phyloP scores from a whole-genome alignment of 1,140 invertebrate species.

The Musca domestica region DNA sequence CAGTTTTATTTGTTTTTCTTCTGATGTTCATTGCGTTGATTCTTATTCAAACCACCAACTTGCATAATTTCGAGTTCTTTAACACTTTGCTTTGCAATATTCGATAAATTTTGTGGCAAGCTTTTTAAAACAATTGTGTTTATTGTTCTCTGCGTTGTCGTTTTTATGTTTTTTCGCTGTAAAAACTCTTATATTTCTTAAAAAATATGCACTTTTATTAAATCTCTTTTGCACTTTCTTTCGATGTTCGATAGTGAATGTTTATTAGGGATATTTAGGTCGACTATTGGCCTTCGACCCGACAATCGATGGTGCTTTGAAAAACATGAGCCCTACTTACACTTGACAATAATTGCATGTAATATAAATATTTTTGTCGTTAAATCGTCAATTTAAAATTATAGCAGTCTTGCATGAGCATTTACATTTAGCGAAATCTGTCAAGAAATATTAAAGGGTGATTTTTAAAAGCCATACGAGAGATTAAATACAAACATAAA shows the following conservation, averaged over 20 bases:
- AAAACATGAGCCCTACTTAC: no score
- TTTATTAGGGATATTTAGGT: no score
- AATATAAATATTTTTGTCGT: no score
- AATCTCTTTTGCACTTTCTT: conserved; percentile 15
- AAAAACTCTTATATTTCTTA: neutral
- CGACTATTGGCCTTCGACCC: no score
- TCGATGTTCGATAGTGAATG: neutral
- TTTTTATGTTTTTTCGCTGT: neutral
- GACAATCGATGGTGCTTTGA: no score
- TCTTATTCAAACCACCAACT: neutral
- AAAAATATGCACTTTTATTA: conserved; percentile 16
- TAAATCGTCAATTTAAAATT: no score
- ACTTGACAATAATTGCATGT: no score
- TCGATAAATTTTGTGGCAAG: neutral
- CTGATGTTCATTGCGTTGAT: neutral
- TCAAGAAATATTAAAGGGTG: no score
- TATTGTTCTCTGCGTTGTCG: neutral
- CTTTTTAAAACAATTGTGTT: neutral
- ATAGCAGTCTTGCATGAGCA: no score
- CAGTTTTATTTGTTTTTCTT: conserved; percentile 20
- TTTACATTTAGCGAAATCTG: no score
- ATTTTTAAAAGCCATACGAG: no score
- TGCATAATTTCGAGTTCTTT: conserved; percentile 6
- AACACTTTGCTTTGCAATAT: neutral
- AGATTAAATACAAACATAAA: no score